phyloP scores from a whole-genome alignment of 2,113 vertebrate genomes.

The Pantherophis guttatus region DNA sequence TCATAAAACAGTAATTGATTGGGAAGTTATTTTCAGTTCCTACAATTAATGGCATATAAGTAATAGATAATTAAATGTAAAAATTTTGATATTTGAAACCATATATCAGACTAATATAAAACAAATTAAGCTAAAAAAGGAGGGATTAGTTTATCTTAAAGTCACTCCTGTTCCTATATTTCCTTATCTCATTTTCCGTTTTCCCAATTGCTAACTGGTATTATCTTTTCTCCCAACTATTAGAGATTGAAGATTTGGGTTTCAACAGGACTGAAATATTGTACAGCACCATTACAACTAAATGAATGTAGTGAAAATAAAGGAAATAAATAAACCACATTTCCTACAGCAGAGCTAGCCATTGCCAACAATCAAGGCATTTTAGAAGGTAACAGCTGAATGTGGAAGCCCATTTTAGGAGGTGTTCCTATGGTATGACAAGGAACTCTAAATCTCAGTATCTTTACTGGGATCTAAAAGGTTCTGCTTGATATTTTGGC shows the following conservation, averaged over 20 bases:
- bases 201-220: background rate
- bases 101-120: background rate
- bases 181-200: background rate
- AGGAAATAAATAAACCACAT: background rate
- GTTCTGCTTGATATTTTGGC: background rate
- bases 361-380: background rate
- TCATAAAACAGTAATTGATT: background rate
- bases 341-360: background rate
- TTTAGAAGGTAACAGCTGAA: background rate
- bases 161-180: background rate
- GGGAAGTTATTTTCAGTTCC: background rate
- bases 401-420: background rate
- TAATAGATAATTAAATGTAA: background rate
- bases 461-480: background rate
- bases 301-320: background rate
- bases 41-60: background rate
- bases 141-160: background rate
- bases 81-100: background rate
- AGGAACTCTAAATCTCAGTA: background rate
- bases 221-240: background rate
- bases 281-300: background rate
- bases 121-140: background rate
- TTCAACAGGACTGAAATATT: background rate
- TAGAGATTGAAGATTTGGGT: background rate
- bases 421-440: background rate